Conservation (phyloP, 2,888 invertebrate genomes). For the Deilephila elpenor region DNA sequence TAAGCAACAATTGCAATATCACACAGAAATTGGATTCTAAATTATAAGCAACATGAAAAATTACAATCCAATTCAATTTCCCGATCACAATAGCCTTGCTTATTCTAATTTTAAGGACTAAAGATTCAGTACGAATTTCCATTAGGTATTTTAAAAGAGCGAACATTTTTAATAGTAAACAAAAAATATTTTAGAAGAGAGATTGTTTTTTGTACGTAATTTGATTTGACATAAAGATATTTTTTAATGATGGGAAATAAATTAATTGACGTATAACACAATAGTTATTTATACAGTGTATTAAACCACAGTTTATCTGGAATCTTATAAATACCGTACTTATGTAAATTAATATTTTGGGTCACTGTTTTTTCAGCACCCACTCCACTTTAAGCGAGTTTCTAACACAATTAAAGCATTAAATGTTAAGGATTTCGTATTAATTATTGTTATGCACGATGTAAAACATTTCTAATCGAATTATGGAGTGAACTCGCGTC, state of each 20-base stretch:
- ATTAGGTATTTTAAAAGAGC: not conserved
- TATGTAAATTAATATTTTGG: too few species aligned
- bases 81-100: too few species aligned
- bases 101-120: not conserved
- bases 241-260: too few species aligned
- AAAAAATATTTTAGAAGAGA: not conserved
- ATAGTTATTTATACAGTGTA: too few species aligned
- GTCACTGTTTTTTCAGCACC: not conserved
- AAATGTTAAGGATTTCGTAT: too few species aligned
- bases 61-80: not conserved
- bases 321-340: too few species aligned
- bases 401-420: too few species aligned
- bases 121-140: not conserved
- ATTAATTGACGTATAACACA: too few species aligned
- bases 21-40: conserved; percentile 32
- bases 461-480: conserved; percentile 2
- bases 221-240: too few species aligned
- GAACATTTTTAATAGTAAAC: too few species aligned
- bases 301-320: too few species aligned
- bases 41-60: not conserved
- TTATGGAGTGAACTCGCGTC: not conserved
- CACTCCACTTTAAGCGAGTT: too few species aligned
- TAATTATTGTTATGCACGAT: not conserved
- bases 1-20: conserved; percentile 37
- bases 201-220: not conserved